Evolutionary conservation across 2,797 vertebrate species (phyloP), one percentile per base, ranked within the genome.

Genomic region (Sebastes variabilis): DNA sequence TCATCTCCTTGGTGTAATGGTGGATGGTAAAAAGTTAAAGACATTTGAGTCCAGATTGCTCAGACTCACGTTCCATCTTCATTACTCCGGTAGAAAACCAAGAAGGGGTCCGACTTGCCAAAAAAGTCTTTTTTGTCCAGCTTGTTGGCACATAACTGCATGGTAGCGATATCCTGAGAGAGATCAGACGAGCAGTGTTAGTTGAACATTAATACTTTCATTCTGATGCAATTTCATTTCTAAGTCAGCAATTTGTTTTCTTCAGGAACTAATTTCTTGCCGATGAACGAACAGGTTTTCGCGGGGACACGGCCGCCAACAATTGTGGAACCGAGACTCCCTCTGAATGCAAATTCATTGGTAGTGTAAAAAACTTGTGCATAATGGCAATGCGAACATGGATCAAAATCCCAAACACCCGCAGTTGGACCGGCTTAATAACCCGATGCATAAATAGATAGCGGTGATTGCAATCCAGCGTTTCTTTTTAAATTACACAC

Each of bases 121-220:
- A 99, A 99, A 92, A 99, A 99, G 90, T 99, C 98, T 91, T 99
- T 99, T 91, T 99, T 99, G 95, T 99, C 98, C 91, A 99, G 94
- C 92, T 99, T 99, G 94, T 99, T 99, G 83, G 97, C 98, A 6
- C 98, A 99, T 34, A 99, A 87, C 95, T 99, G 98, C 98, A 99
- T 98, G 5, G 98, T 99, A 65, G 97, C 94, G 1, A 98, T 97
- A 87, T 99, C 98, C 97, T 98, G 80, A 29, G 80, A 84, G 80
- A 46, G 36, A 65, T 46, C 42, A 79, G 54, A 90, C 12, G n/a
- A 38, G 20, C 5, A 38, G 22, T 22, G 81, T 82, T 36, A 67
- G 20, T 7, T 64, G 4, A 18, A 62, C 13, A 72, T 67, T 34
- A 77, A 29, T 12, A 60, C 9, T 66, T 78, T 71, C 46, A 38